Conservation (phyloP, 2,888 invertebrate species). For the Plebejus melissa region DNA sequence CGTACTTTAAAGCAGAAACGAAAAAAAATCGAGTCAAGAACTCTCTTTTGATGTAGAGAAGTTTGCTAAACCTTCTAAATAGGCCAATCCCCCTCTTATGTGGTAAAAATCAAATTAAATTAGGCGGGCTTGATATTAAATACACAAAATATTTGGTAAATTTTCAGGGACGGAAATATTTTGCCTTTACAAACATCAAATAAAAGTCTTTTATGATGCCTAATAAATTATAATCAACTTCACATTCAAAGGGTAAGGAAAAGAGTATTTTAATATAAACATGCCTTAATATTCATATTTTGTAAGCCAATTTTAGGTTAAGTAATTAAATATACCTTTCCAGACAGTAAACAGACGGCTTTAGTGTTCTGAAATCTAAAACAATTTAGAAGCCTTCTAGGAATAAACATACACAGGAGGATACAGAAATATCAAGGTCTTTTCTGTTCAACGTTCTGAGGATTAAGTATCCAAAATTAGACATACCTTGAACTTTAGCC, state of each 20-base stretch:
- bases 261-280: constrained; percentile 10
- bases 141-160: constrained; percentile 6
- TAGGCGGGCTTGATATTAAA: constrained; percentile 4
- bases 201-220: constrained; percentile 22
- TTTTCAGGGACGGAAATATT: constrained; percentile 16
- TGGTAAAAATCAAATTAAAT: constrained; percentile 15
- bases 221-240: constrained; percentile 27
- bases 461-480: background rate
- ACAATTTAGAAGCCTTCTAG: background rate
- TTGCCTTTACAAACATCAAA: constrained; percentile 24
- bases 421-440: background rate
- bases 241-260: background rate
- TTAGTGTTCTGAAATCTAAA: background rate
- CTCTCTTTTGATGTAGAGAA: constrained; percentile 1
- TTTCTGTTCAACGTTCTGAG: background rate
- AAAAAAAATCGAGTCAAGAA: background rate
- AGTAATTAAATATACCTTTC: background rate
- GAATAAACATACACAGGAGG: background rate
- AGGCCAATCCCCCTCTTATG: background rate
- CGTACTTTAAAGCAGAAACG: background rate
- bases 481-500: background rate
- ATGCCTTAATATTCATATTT: background rate
- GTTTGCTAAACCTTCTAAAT: constrained; percentile 4
- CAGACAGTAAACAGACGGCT: background rate
- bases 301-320: background rate